phyloP scores from a whole-genome alignment of 2,888 invertebrate species.

The Acanthosepion pharaonis region DNA sequence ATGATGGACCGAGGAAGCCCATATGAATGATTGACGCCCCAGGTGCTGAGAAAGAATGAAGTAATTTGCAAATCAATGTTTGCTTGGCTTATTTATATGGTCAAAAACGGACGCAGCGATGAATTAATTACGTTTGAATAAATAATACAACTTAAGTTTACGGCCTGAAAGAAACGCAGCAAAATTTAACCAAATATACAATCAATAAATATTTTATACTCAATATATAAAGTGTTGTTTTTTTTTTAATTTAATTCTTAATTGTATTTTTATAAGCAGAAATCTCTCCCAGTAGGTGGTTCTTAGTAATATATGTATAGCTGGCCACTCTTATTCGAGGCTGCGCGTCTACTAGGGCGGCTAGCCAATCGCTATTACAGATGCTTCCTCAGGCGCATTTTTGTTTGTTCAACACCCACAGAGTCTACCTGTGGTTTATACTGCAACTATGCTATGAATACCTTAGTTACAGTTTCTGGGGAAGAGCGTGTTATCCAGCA shows the following conservation, averaged over 20 bases:
- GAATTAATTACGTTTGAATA: neutral
- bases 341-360: too few relatives aligned
- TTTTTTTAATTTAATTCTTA: neutral
- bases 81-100: neutral
- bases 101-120: neutral
- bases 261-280: neutral
- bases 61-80: conserved; percentile 6
- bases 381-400: too few relatives aligned
- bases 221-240: neutral
- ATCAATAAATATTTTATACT: neutral
- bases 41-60: neutral
- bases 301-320: neutral
- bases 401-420: too few relatives aligned
- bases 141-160: neutral
- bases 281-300: neutral
- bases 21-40: neutral
- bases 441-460: too few relatives aligned
- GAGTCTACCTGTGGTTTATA: too few relatives aligned
- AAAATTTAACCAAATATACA: neutral
- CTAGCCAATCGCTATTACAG: too few relatives aligned
- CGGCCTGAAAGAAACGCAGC: neutral
- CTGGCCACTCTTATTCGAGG: too few relatives aligned
- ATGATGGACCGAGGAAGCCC: neutral
- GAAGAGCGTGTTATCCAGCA: too few relatives aligned
- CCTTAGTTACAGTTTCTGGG: too few relatives aligned